Percentiles rank a stretch among this genome's conserved stretches.
Conservation (phyloP, 2,113 vertebrate species). For the Probosciger aterrimus region DNA sequence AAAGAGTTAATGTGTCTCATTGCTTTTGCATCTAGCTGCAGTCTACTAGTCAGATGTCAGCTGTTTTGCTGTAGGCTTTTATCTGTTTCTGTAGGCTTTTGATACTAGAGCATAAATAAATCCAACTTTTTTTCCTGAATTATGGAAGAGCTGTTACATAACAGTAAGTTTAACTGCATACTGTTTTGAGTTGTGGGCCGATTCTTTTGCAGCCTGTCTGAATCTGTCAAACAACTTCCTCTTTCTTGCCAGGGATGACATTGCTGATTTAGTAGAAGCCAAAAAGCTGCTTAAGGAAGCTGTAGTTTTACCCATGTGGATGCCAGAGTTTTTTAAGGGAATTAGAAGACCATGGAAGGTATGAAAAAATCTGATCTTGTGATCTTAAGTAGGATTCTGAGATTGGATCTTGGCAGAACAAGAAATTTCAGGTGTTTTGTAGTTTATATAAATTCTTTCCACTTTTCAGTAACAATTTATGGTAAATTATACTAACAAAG, state of each 20-base stretch:
- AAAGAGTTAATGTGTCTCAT: not conserved
- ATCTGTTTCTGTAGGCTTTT: not conserved
- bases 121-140: not conserved
- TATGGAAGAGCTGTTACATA: rapidly evolving
- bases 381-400: not conserved
- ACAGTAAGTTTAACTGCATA: not conserved
- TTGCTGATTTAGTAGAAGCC: slow-evolving; percentile 93
- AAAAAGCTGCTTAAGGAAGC: slow-evolving; percentile 97
- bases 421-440: not conserved
- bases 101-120: not conserved
- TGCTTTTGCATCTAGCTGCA: not conserved
- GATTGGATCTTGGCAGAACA: not conserved
- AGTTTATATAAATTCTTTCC: not conserved
- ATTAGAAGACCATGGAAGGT: slow-evolving; percentile 98
- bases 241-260: slow-evolving; percentile 85
- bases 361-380: slow-evolving; percentile 21
- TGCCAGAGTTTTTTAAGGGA: slow-evolving; percentile 99
- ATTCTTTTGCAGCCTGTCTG: not conserved
- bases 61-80: not conserved
- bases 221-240: not conserved
- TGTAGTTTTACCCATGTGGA: slow-evolving; percentile 98
- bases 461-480: not conserved
- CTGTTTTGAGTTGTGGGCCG: not conserved
- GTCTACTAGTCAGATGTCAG: not conserved
- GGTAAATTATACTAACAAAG: not conserved